These are phyloP conservation scores for Argopecten irradians DNA, from an alignment of 1,140 invertebrate species.

Conservation along the genomic window DNA sequence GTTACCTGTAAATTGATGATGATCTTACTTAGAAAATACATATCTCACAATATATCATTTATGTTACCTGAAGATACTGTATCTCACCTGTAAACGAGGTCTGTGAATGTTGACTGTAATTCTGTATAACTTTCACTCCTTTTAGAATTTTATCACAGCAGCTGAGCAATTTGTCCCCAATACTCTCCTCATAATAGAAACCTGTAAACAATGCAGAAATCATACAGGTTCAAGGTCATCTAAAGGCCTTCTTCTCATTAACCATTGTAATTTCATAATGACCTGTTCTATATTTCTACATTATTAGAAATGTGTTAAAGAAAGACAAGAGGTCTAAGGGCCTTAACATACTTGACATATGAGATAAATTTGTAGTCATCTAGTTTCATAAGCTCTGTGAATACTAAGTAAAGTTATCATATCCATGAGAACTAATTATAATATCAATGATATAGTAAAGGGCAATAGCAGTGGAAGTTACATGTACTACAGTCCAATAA, in stretches of 20 bases:
- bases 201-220: slow-evolving; percentile 50
- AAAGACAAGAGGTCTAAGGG: too few species aligned
- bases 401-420: too few species aligned
- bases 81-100: neutral
- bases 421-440: too few species aligned
- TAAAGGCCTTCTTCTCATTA: neutral
- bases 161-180: slow-evolving; percentile 65
- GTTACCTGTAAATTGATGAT: too few species aligned
- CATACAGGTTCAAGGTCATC: neutral
- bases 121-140: neutral
- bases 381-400: too few species aligned
- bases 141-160: slow-evolving; percentile 57
- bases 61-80: too few species aligned
- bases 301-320: too few species aligned
- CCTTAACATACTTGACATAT: too few species aligned
- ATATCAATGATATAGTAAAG: neutral
- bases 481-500: neutral
- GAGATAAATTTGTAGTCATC: too few species aligned
- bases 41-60: too few species aligned
- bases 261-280: neutral
- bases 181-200: slow-evolving; percentile 61
- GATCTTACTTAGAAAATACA: too few species aligned
- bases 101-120: neutral
- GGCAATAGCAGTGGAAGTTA: neutral
- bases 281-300: too few species aligned